phyloP scores from a whole-genome alignment of 1,140 invertebrate species.

The Dryas iulia region DNA sequence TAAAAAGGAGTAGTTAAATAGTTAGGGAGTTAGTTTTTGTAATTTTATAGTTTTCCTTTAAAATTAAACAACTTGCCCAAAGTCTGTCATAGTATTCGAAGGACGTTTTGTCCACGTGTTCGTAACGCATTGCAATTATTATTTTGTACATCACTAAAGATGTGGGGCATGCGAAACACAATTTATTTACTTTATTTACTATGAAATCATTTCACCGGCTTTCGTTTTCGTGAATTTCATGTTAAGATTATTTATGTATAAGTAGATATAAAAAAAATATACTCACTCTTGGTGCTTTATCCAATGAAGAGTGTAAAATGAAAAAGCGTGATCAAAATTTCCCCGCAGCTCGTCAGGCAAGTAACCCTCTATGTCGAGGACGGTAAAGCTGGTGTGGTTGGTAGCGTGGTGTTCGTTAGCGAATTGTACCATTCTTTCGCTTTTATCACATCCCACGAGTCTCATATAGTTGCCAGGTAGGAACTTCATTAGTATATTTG shows the following conservation, averaged over 20 bases:
- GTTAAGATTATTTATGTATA: too few relatives aligned
- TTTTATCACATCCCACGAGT: slow-evolving; percentile 85
- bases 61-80: background rate
- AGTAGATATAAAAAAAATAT: background rate
- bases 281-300: slow-evolving; percentile 86
- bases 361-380: slow-evolving; percentile 84
- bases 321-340: slow-evolving; percentile 87
- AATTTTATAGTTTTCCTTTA: background rate
- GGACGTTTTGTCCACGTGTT: slow-evolving; percentile 13
- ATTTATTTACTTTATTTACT: background rate
- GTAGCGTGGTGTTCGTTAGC: slow-evolving; percentile 81
- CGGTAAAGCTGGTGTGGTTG: slow-evolving; percentile 81
- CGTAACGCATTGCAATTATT: background rate
- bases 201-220: too few relatives aligned
- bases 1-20: too few relatives aligned
- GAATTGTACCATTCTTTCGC: slow-evolving; percentile 85
- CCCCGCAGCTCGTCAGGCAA: slow-evolving; percentile 75
- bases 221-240: too few relatives aligned
- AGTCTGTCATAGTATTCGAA: background rate
- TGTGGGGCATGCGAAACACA: background rate
- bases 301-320: slow-evolving; percentile 93
- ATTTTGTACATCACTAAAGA: background rate
- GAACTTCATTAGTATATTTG: slow-evolving; percentile 83
- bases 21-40: background rate
- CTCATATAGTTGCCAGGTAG: slow-evolving; percentile 80